phyloP scores from a whole-genome alignment of 2,113 vertebrate genomes.

The Phalacrocorax carbo region DNA sequence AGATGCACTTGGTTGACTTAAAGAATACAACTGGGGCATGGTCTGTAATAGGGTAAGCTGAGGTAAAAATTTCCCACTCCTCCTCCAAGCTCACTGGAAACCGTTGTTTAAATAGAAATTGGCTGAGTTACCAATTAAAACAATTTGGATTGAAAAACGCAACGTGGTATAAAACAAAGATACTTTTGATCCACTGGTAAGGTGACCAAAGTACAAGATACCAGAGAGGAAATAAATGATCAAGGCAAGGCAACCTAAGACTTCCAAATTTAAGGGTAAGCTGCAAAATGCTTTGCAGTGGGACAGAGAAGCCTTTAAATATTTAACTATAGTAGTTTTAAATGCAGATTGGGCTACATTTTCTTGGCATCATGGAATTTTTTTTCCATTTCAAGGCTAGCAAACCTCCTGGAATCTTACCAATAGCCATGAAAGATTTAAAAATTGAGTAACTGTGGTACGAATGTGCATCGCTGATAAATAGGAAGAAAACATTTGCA shows the following conservation, averaged over 20 bases:
- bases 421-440: constrained; percentile 72
- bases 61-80: constrained; percentile 57
- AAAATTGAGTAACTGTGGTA: constrained; percentile 74
- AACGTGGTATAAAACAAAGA: constrained; percentile 39
- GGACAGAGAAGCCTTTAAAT: constrained; percentile 69
- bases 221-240: constrained; percentile 65
- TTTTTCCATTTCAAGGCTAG: constrained; percentile 76
- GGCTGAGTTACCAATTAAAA: constrained; percentile 60
- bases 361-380: constrained; percentile 72
- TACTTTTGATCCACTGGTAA: constrained; percentile 53
- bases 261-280: constrained; percentile 56
- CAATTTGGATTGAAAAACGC: constrained; percentile 47
- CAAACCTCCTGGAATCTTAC: constrained; percentile 75
- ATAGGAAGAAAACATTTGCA: constrained; percentile 51
- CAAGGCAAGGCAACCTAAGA: constrained; percentile 62
- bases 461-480: constrained; percentile 69
- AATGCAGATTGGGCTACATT: constrained; percentile 73
- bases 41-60: constrained; percentile 32
- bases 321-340: constrained; percentile 72
- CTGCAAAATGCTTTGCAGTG: constrained; percentile 65
- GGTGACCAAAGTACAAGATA: constrained; percentile 59
- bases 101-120: constrained; percentile 67
- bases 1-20: constrained; percentile 29
- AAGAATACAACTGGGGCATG: constrained; percentile 36
- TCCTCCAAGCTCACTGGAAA: constrained; percentile 68